Evolutionary conservation across 2,888 invertebrate genomes (phyloP).

Genomic region (Byasa hedistus): DNA sequence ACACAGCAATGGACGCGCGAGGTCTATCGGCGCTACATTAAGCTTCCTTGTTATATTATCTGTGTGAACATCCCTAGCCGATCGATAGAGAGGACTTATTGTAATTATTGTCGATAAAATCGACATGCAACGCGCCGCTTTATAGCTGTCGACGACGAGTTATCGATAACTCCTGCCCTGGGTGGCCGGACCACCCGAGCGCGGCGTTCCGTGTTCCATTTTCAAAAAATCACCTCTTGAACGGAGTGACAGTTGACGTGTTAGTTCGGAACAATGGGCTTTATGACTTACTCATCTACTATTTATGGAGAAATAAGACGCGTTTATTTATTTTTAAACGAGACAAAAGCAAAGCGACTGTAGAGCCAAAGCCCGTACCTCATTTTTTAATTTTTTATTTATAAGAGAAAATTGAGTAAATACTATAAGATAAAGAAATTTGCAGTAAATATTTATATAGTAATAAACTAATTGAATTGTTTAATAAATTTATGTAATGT

Average conservation of each 20-base stretch:
- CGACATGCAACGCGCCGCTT: conserved; percentile 57
- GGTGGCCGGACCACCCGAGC: conserved; percentile 64
- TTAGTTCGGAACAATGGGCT: conserved; percentile 50
- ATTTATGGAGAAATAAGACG: too few relatives aligned
- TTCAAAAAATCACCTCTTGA: conserved; percentile 44
- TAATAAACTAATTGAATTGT: too few relatives aligned
- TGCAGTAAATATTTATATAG: too few relatives aligned
- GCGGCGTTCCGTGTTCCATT: conserved; percentile 23
- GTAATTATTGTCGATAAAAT: conserved; percentile 67
- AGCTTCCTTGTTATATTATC: conserved; percentile 58
- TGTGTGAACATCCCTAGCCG: conserved; percentile 44
- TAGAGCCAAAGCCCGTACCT: too few relatives aligned
- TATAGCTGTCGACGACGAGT: conserved; percentile 55
- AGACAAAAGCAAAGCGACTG: too few relatives aligned
- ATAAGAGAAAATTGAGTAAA: too few relatives aligned
- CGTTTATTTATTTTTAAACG: too few relatives aligned
- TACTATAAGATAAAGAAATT: too few relatives aligned
- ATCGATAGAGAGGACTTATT: conserved; percentile 57
- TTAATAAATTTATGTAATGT: too few relatives aligned
- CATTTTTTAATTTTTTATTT: too few relatives aligned
- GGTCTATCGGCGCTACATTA: conserved; percentile 49
- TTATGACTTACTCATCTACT: background rate
- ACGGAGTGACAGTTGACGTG: conserved; percentile 60
- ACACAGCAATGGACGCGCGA: conserved; percentile 27
- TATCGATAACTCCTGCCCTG: conserved; percentile 55